phyloP scores from a whole-genome alignment of 2,888 invertebrate genomes.

The Sarcophaga subvicina region DNA sequence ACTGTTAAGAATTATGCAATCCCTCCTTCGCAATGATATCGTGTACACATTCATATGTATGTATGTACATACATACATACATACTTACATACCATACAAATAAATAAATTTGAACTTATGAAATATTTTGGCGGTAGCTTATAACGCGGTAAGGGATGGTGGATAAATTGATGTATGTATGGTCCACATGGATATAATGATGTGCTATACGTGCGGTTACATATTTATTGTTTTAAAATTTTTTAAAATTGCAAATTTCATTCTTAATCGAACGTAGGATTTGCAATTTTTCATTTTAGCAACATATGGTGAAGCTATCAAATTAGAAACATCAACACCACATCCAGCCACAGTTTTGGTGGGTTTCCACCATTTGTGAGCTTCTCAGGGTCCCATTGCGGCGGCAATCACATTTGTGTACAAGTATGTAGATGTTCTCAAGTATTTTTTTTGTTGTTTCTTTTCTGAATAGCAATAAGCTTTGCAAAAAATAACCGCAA shows the following conservation, averaged over 20 bases:
- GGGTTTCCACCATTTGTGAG: conserved; percentile 44
- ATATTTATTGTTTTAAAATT: conserved; percentile 66
- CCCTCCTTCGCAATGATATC: conserved; percentile 53
- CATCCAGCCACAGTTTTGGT: conserved; percentile 40
- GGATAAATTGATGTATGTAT: conserved; percentile 39
- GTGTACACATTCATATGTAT: too few relatives aligned
- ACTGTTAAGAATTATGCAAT: conserved; percentile 43
- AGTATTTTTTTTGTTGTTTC: conserved; percentile 26
- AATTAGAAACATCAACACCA: conserved; percentile 73
- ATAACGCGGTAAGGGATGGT: conserved; percentile 55
- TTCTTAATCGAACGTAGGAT: conserved; percentile 64
- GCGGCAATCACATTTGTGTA: conserved; percentile 35
- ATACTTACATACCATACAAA: background rate
- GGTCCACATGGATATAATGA: conserved; percentile 61
- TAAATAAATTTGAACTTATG: conserved; percentile 44
- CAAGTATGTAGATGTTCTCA: background rate
- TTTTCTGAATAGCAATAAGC: conserved; percentile 35
- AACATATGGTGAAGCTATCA: conserved; percentile 75
- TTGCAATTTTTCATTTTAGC: conserved; percentile 74
- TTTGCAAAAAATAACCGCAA: conserved; percentile 57
- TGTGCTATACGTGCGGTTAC: conserved; percentile 72
- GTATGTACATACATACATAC: background rate
- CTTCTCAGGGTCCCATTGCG: conserved; percentile 60
- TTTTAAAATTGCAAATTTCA: conserved; percentile 66
- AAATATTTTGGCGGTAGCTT: conserved; percentile 55